Evolutionary conservation across 1,140 invertebrate species (phyloP), one percentile per base, ranked within the genome.

Genomic region (Gonatopus flavifemur): DNA sequence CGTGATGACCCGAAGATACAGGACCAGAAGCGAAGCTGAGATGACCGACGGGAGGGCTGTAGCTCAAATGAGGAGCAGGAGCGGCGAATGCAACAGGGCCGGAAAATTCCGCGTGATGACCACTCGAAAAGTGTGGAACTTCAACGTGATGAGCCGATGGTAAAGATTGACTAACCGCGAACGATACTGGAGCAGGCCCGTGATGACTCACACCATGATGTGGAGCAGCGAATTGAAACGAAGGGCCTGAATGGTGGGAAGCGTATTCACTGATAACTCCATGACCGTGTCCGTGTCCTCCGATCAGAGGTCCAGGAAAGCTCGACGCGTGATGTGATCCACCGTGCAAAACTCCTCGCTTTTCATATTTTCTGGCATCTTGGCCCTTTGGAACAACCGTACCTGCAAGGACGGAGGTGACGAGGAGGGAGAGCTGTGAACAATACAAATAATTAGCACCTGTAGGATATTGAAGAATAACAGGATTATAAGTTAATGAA

Each of bases 291-390:
- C 49, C 46, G 21, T 20, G n/a, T n/a, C 40, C 49, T 40, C 33
- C 12, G 16, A 37, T 37, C 3, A 13, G 10, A 13, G 43, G 12
- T 4, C 16, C 44, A 2, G 37, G 12, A 3, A 19, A n/a, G 10
- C 28, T 30, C 9, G 10, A 2, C 1, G 16, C 5, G 44, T 49
- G 13, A 13, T 32, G 55, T 16, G 56, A 42, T 9, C 64, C 66
- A 8, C 32, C 35, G 30, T 59, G 47, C 7, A 49, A 21, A 35
- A 52, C 8, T 39, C 72, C 74, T 24, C 77, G 62, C 55, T 74
- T 76, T 7, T 65, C 62, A 30, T 73, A 61, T 49, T 72, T 71
- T 28, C 69, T 69, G 1, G 59, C 57, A n/a, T n/a, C n/a, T n/a
- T n/a, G n/a, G n/a, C n/a, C n/a, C n/a, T n/a, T n/a, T n/a, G n/a